Conservation (phyloP, 2,113 vertebrate genomes). For the Toxotes jaculatrix region DNA sequence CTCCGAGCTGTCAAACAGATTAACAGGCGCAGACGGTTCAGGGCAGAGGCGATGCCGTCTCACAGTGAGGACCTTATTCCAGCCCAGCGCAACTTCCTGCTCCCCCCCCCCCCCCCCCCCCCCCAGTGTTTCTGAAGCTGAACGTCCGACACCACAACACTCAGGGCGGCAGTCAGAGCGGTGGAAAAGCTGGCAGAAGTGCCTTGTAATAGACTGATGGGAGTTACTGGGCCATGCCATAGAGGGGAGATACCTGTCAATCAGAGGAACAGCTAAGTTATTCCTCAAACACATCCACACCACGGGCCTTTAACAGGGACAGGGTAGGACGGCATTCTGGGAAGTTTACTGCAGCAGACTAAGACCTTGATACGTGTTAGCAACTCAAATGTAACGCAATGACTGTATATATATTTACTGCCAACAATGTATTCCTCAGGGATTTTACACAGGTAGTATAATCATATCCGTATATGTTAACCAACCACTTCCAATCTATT, state of each 20-base stretch:
- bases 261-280: conserved; percentile 14
- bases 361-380: no score
- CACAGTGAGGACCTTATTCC: background rate
- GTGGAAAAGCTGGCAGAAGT: background rate
- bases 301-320: no score
- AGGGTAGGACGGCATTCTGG: no score
- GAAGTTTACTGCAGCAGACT: no score
- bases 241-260: conserved; percentile 18
- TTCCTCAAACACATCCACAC: conserved; percentile 1
- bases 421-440: no score
- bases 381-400: no score
- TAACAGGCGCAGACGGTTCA: conserved; percentile 5
- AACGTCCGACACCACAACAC: background rate
- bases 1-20: conserved; percentile 35
- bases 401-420: no score
- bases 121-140: conserved; percentile 10
- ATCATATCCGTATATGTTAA: no score
- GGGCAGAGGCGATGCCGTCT: background rate
- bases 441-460: no score
- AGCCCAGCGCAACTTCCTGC: background rate
- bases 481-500: no score
- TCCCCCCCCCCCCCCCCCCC: no score
- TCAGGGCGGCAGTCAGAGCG: background rate
- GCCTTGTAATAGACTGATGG: conserved; percentile 2
- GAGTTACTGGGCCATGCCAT: conserved; percentile 17